Percentiles rank a stretch among this genome's conserved stretches.
Conservation (phyloP, 2,888 invertebrate species). For the Volucella bombylans region DNA sequence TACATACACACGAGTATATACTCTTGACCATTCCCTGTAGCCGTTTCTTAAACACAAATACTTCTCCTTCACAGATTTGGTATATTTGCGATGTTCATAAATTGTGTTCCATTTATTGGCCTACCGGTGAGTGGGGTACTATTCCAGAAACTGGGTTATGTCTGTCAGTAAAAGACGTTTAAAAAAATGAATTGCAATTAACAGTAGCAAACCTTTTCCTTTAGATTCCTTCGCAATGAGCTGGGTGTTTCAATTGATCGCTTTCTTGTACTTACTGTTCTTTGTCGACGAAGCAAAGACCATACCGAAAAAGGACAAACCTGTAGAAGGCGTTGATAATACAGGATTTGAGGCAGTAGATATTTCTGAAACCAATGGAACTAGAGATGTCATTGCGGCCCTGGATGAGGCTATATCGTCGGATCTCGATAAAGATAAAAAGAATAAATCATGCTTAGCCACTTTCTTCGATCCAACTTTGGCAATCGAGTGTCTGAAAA, state of each 20-base stretch:
- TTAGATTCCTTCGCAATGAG: constrained; percentile 80
- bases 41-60: not conserved
- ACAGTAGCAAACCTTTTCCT: constrained; percentile 8
- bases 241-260: constrained; percentile 79
- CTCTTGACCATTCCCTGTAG: not conserved
- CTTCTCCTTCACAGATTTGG: constrained; percentile 77
- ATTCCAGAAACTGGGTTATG: constrained; percentile 79
- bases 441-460: constrained; percentile 75
- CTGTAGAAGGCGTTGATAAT: constrained; percentile 76
- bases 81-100: constrained; percentile 81
- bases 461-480: constrained; percentile 82
- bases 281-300: constrained; percentile 79
- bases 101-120: constrained; percentile 80
- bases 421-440: constrained; percentile 61
- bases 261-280: constrained; percentile 80
- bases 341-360: constrained; percentile 78
- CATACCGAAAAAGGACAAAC: constrained; percentile 35
- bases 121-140: constrained; percentile 80
- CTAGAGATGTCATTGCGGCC: constrained; percentile 78
- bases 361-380: constrained; percentile 75
- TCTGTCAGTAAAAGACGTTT: constrained; percentile 76
- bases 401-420: constrained; percentile 76
- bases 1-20: not conserved
- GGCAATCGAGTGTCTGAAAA: constrained; percentile 79
- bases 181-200: not conserved